These are phyloP conservation scores for Callospermophilus lateralis DNA, from an alignment of 2,113 vertebrate genomes.

Conservation along the genomic window DNA sequence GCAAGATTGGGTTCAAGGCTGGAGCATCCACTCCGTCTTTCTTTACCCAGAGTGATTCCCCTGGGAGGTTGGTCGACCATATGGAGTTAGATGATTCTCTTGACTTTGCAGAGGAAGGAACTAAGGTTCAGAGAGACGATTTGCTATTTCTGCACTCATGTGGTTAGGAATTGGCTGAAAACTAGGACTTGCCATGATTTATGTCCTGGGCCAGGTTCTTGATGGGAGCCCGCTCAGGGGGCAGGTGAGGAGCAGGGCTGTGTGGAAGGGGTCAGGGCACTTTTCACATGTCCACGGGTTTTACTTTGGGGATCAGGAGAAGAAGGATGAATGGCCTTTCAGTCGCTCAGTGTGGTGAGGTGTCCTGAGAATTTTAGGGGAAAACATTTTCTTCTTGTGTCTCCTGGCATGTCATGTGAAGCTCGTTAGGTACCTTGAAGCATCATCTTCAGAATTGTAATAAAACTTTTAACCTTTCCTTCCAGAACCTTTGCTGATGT, in stretches of 20 bases:
- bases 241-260: too few species aligned
- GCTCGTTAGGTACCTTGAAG: neutral
- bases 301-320: accelerated
- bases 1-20: accelerated
- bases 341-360: accelerated
- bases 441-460: neutral
- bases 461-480: neutral
- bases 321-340: accelerated
- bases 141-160: accelerated
- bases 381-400: neutral
- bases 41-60: accelerated
- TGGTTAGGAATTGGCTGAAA: neutral
- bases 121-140: neutral
- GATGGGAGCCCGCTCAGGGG: accelerated
- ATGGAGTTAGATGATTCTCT: too few species aligned
- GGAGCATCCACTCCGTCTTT: accelerated
- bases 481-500: neutral
- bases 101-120: neutral
- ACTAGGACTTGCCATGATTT: too few species aligned
- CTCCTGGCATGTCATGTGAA: neutral
- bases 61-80: neutral
- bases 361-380: neutral
- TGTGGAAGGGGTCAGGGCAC: neutral
- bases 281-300: too few species aligned
- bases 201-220: neutral